Evolutionary conservation across 2,797 vertebrate species (phyloP).

Genomic region (Salmo trutta): DNA sequence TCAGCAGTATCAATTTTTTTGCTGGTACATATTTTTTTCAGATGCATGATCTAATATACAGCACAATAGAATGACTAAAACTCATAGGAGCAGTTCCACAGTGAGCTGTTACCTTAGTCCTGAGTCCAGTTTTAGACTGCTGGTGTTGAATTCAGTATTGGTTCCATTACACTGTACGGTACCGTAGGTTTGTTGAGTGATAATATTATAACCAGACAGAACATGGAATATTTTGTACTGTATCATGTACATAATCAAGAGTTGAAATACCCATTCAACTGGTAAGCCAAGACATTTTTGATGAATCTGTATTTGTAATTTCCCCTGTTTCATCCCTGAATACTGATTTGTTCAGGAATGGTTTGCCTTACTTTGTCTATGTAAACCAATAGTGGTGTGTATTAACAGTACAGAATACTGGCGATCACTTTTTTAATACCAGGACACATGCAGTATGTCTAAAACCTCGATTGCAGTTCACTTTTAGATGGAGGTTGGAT

Average conservation of each 20-base stretch:
- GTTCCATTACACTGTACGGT: slow-evolving; percentile 22
- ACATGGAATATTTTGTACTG: background rate
- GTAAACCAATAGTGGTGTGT: background rate
- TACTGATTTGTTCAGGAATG: background rate
- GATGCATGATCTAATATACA: slow-evolving; percentile 37
- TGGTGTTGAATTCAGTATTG: slow-evolving; percentile 53
- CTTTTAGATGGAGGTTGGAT: background rate
- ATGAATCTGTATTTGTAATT: background rate
- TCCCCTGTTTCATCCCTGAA: background rate
- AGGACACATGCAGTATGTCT: slow-evolving; percentile 6
- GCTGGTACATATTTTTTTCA: slow-evolving; percentile 39
- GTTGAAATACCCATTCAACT: background rate
- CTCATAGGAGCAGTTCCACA: slow-evolving; percentile 47
- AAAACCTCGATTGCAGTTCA: background rate
- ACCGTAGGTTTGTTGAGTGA: background rate
- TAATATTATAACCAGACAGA: background rate
- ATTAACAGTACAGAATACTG: background rate
- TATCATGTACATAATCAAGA: background rate
- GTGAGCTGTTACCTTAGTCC: slow-evolving; percentile 50
- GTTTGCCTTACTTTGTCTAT: background rate
- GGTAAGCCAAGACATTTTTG: background rate
- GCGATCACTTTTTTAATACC: background rate
- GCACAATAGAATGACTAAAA: slow-evolving; percentile 32
- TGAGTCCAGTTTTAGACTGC: slow-evolving; percentile 56
- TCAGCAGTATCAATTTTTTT: slow-evolving; percentile 41